Evolutionary conservation across 2,888 invertebrate genomes (phyloP).

Genomic region (Lucinisca nassula): DNA sequence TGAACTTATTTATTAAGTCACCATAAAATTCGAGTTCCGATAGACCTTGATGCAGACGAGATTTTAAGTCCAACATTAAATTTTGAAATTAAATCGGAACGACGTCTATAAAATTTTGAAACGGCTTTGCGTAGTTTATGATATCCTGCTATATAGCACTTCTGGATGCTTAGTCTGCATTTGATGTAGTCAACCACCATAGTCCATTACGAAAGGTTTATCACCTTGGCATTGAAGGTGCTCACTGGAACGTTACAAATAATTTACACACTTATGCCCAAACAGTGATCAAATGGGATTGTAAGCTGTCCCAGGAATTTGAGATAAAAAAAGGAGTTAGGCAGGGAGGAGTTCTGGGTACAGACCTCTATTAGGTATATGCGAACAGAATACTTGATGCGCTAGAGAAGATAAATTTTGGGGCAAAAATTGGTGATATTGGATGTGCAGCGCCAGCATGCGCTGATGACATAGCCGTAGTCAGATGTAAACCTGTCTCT

Average conservation of each 20-base stretch:
- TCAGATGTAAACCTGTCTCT: neutral
- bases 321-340: slow-evolving; percentile 4
- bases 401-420: neutral
- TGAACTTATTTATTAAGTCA: no score
- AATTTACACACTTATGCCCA: neutral
- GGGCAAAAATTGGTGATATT: slow-evolving; percentile 14
- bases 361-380: slow-evolving; percentile 22
- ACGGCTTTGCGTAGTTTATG: no score
- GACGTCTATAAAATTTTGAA: no score
- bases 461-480: slow-evolving; percentile 30
- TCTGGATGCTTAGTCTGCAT: no score
- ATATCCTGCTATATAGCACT: no score
- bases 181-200: neutral
- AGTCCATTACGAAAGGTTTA: neutral
- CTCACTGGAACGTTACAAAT: neutral
- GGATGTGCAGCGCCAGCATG: slow-evolving; percentile 26
- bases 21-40: no score
- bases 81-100: no score
- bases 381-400: neutral
- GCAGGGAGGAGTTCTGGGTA: slow-evolving; percentile 37
- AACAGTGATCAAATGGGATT: slow-evolving; percentile 24
- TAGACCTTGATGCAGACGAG: no score
- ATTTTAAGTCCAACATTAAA: no score
- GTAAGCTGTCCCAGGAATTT: neutral
- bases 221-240: neutral